Evolutionary conservation across 2,888 invertebrate species (phyloP).

Genomic region (Pterostichus madidus): DNA sequence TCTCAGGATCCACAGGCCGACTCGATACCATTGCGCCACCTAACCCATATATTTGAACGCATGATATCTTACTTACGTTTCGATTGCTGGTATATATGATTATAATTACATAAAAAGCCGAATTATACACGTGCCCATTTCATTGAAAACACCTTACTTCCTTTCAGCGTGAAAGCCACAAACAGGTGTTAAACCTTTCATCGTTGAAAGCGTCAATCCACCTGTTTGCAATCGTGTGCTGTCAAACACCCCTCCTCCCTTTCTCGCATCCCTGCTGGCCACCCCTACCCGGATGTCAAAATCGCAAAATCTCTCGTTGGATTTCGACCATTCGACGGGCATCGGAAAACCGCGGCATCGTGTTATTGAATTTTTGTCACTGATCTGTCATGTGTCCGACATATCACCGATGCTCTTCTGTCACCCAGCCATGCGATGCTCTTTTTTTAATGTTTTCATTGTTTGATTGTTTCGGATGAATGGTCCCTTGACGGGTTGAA

Average conservation of each 20-base stretch:
- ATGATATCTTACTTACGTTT: too few species aligned
- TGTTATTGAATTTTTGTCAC: constrained; percentile 56
- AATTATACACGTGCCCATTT: too few species aligned
- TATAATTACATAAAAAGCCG: too few species aligned
- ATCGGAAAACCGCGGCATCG: constrained; percentile 34
- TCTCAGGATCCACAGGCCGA: too few species aligned
- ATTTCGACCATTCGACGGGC: constrained; percentile 3
- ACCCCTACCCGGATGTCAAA: neutral
- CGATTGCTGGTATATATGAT: too few species aligned
- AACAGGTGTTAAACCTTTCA: constrained; percentile 29
- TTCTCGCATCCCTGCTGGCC: neutral
- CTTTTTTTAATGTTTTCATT: constrained; percentile 54
- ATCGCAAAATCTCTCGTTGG: constrained; percentile 1
- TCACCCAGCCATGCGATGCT: constrained; percentile 32
- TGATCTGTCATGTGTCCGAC: constrained; percentile 47
- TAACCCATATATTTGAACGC: too few species aligned
- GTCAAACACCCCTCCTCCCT: constrained; percentile 17
- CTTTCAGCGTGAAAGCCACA: neutral
- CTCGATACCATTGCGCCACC: too few species aligned
- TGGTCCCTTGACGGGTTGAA: constrained; percentile 28
- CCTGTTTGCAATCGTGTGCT: constrained; percentile 36
- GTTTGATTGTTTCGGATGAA: constrained; percentile 56
- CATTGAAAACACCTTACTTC: neutral
- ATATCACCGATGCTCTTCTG: constrained; percentile 53
- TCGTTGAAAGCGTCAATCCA: constrained; percentile 5